These are phyloP conservation scores for Phrynocephalus versicolor DNA, from an alignment of 2,113 vertebrate genomes.

Conservation along the genomic window DNA sequence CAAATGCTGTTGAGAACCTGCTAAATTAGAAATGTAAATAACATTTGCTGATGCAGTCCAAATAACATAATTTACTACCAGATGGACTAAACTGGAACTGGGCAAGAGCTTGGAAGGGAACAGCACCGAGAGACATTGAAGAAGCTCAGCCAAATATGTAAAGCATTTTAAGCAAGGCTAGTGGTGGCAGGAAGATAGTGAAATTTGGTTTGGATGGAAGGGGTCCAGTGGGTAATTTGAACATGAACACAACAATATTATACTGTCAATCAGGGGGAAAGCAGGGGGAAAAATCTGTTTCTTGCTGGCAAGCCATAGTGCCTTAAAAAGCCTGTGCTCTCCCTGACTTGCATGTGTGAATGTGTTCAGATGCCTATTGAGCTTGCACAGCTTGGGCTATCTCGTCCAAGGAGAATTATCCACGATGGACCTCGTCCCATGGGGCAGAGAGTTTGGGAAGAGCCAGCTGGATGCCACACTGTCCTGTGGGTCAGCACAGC, in stretches of 20 bases:
- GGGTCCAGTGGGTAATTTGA: not conserved
- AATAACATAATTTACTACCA: slow-evolving; percentile 13
- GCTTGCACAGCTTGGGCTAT: no score
- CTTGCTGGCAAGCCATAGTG: not conserved
- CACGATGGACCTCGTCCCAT: no score
- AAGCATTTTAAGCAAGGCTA: not conserved
- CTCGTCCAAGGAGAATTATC: no score
- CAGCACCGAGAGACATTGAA: slow-evolving; percentile 7
- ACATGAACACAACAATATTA: not conserved
- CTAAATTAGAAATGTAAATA: slow-evolving; percentile 47
- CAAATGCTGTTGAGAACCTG: slow-evolving; percentile 16
- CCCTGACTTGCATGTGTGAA: not conserved
- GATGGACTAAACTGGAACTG: slow-evolving; percentile 20
- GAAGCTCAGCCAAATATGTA: not conserved
- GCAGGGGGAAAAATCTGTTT: not conserved
- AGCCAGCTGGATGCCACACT: no score
- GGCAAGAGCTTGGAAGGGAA: slow-evolving; percentile 10
- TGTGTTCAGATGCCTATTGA: not conserved
- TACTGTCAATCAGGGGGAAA: not conserved
- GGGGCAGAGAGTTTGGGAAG: no score
- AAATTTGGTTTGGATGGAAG: slow-evolving; percentile 1
- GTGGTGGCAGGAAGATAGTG: not conserved
- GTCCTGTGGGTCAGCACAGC: no score
- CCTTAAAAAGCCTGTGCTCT: not conserved
- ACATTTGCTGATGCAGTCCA: slow-evolving; percentile 9